Evolutionary conservation across 2,797 vertebrate species (phyloP), one percentile per base, ranked within the genome.

Genomic region (Myioborus miniatus): DNA sequence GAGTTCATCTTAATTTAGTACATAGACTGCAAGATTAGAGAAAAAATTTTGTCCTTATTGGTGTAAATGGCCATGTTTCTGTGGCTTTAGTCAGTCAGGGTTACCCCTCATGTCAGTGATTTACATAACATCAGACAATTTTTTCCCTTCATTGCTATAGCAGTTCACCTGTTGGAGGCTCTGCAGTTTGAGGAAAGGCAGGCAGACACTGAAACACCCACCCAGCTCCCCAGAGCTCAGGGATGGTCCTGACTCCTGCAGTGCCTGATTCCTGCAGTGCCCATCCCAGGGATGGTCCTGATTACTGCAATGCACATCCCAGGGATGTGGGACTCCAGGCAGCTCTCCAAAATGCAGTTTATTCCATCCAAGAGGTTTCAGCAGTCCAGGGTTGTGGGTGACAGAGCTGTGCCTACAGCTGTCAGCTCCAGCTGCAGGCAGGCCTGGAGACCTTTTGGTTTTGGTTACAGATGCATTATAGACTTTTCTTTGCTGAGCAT

Each of bases 201-300:
- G n/a, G 11, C 12, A 58, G 55, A 12, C 55, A 3, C 65, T 64
- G 12, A 3, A 18, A 30, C 2, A 1, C 2, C 9, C 52, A 1
- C 52, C 3, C 10, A 2, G 5, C 1, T 69, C 13, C 32, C 34
- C 1, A 0, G 36, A 63, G n/a, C 84, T 39, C 60, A 5, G 22
- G 0, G 43, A 4, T 3, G 32, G 8, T 3, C 21, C 32, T 34
- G 7, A 37, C 6, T 10, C 1, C 26, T 4, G 23, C 13, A 27
- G 11, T 0, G 4, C 14, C 30, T 21, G 52, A 32, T 1, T 16
- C 2, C 49, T 17, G 49, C 49, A 21, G 30, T 32, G 52, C 52
- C 52, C 49, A 50, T 17, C 46, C 46, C 60, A 6, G 21, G 0
- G 43, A 5, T 3, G n/a, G 9, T 3, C 19, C 34, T 39, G 39